Evolutionary conservation across 2,888 invertebrate species (phyloP).

Genomic region (Eilema griseolum): DNA sequence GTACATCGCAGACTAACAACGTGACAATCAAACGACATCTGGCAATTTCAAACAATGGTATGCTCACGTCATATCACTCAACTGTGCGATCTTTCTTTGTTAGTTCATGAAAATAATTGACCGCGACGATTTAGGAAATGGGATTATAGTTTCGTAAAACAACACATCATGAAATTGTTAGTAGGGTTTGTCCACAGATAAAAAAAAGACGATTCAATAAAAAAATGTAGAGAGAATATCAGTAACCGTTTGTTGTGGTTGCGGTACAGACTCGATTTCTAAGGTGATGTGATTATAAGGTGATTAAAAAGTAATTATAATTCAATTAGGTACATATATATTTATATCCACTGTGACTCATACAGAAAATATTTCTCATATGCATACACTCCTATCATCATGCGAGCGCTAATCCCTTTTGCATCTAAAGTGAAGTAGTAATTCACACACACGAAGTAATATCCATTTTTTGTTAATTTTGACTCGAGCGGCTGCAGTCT

Average conservation of each 20-base stretch:
- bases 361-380: neutral
- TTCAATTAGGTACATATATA: neutral
- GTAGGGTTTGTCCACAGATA: neutral
- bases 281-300: too few relatives aligned
- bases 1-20: neutral
- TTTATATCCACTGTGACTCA: neutral
- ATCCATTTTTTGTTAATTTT: too few relatives aligned
- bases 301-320: neutral
- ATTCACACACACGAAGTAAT: too few relatives aligned
- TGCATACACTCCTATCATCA: neutral
- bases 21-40: constrained; percentile 14
- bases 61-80: constrained; percentile 5
- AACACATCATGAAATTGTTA: neutral
- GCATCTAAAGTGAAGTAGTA: too few relatives aligned
- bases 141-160: constrained; percentile 20
- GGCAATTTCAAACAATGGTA: constrained; percentile 15
- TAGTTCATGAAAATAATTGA: constrained; percentile 15
- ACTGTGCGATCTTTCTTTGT: constrained; percentile 10
- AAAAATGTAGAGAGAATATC: too few relatives aligned
- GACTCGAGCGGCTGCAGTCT: too few relatives aligned
- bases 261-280: neutral
- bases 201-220: neutral
- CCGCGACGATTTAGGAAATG: constrained; percentile 12
- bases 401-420: neutral
- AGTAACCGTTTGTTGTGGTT: neutral